These are phyloP conservation scores for Andricus curvator DNA, from an alignment of 2,888 invertebrate genomes.

Conservation along the genomic window DNA sequence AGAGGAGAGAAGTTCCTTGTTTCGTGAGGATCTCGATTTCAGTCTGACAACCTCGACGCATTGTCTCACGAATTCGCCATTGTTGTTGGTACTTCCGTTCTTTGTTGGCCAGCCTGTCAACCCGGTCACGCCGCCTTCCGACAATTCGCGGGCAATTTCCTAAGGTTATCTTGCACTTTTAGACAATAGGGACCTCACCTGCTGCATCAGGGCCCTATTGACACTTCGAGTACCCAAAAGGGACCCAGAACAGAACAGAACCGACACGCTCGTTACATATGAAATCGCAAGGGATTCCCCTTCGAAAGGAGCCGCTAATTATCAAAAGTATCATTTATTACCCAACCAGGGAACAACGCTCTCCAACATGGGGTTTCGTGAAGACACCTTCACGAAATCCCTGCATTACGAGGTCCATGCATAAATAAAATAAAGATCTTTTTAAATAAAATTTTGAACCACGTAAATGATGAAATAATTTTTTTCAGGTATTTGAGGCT, in stretches of 20 bases:
- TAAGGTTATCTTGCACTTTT: constrained; percentile 67
- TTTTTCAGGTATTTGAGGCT: too few relatives aligned
- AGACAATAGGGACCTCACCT: constrained; percentile 58
- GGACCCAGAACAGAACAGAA: constrained; percentile 33
- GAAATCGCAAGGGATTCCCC: constrained; percentile 42
- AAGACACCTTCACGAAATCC: too few relatives aligned
- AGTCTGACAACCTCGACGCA: constrained; percentile 38
- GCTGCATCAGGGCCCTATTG: constrained; percentile 54
- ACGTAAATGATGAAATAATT: too few relatives aligned
- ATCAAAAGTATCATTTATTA: constrained; percentile 75
- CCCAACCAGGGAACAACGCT: constrained; percentile 44
- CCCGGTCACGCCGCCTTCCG: constrained; percentile 28
- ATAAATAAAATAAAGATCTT: too few relatives aligned
- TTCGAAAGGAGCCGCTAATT: constrained; percentile 73
- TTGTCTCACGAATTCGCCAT: constrained; percentile 34
- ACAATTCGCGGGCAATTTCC: constrained; percentile 63
- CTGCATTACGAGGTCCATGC: too few relatives aligned
- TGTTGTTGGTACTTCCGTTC: constrained; percentile 27
- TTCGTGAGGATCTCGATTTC: constrained; percentile 30
- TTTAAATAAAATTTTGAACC: too few relatives aligned
- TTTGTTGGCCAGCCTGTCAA: constrained; percentile 36
- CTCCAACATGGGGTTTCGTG: neutral
- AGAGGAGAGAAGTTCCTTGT: neutral
- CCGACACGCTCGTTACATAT: constrained; percentile 49
- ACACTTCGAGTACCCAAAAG: constrained; percentile 49